Conservation (phyloP, 2,888 invertebrate genomes). For the Podabrus alpinus region DNA sequence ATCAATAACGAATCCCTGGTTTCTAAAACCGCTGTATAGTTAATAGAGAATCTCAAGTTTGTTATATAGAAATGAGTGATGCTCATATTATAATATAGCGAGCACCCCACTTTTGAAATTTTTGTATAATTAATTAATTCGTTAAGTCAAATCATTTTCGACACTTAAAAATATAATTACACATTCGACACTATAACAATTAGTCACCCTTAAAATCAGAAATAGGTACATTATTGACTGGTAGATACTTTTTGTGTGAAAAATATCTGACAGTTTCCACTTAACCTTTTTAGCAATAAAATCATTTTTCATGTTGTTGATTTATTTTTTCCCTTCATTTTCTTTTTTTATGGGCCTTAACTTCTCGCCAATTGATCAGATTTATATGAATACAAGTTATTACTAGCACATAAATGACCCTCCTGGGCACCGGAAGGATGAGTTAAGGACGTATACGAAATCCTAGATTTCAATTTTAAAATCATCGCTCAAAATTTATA, state of each 20-base stretch:
- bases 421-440: background rate
- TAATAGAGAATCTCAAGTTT: slow-evolving; percentile 21
- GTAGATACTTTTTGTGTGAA: too few relatives aligned
- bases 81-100: too few relatives aligned
- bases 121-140: slow-evolving; percentile 25
- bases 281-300: background rate
- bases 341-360: background rate
- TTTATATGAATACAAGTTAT: background rate
- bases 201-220: background rate
- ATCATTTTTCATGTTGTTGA: background rate
- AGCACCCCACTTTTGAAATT: slow-evolving; percentile 14
- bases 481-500: background rate
- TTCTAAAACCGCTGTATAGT: slow-evolving; percentile 21
- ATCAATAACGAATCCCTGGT: slow-evolving; percentile 22
- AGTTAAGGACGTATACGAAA: background rate
- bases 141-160: slow-evolving; percentile 12
- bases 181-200: background rate
- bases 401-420: background rate
- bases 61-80: slow-evolving; percentile 23
- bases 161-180: background rate
- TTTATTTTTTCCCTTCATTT: background rate
- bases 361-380: background rate
- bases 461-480: background rate
- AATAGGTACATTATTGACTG: too few relatives aligned
- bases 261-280: background rate